Conservation (phyloP, 2,113 vertebrate genomes). For the Ictalurus punctatus region DNA sequence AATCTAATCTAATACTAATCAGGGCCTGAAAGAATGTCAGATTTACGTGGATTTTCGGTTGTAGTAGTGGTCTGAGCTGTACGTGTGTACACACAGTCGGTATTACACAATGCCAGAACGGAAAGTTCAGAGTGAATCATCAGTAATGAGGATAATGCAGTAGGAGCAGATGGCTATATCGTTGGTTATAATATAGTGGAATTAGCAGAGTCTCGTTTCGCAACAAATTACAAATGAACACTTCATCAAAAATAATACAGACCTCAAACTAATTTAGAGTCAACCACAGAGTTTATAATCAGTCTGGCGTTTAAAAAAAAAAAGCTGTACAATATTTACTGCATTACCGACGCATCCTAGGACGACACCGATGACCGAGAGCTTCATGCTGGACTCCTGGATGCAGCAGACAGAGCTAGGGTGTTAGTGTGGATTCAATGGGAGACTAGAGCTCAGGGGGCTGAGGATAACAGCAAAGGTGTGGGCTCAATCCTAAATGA, state of each 20-base stretch:
- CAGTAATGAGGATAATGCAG: not conserved
- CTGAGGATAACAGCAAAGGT: not conserved
- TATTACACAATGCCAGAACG: conserved; percentile 50
- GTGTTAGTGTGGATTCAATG: conserved; percentile 64
- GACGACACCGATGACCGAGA: conserved; percentile 55
- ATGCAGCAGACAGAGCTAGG: conserved; percentile 41
- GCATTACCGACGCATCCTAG: conserved; percentile 72
- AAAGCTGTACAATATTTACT: not conserved
- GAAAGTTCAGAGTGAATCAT: conserved; percentile 33
- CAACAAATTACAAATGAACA: not conserved
- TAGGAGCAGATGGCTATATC: not conserved
- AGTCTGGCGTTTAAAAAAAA: not conserved
- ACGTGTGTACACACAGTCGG: conserved; percentile 60
- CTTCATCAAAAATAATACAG: not conserved
- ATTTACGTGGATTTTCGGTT: not conserved
- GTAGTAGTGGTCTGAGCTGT: not conserved
- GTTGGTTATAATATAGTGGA: too few relatives aligned
- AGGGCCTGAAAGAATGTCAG: not conserved
- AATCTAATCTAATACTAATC: not conserved
- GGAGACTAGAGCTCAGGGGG: conserved; percentile 21
- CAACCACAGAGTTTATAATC: not conserved
- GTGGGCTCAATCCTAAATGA: not conserved
- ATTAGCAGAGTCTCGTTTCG: not conserved
- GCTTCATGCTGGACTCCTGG: conserved; percentile 63
- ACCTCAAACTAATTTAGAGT: too few relatives aligned